Evolutionary conservation across 2,888 invertebrate species (phyloP).

Genomic region (Ichneumoninae sp.): DNA sequence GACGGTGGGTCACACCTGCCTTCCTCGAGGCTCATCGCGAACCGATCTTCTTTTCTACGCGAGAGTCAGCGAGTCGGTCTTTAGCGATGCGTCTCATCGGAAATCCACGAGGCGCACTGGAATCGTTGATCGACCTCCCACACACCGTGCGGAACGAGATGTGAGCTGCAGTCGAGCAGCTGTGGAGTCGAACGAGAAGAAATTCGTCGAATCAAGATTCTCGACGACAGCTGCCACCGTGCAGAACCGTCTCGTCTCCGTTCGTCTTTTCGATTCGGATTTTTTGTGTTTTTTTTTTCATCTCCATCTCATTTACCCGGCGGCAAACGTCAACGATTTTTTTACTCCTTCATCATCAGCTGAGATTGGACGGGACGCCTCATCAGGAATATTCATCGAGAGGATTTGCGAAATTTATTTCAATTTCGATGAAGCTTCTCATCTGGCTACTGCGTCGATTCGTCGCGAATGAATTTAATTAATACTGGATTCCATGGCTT

Average conservation of each 20-base stretch:
- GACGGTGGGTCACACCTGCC: conserved; percentile 63
- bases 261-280: conserved; percentile 44
- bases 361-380: conserved; percentile 32
- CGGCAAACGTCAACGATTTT: conserved; percentile 40
- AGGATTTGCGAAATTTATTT: conserved; percentile 56
- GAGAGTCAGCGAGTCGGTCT: conserved; percentile 22
- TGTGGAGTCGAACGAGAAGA: conserved; percentile 58
- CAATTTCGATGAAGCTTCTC: conserved; percentile 43
- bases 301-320: conserved; percentile 64
- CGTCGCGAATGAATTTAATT: conserved; percentile 36
- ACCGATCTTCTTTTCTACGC: conserved; percentile 38
- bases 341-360: conserved; percentile 51
- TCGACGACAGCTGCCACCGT: conserved; percentile 69
- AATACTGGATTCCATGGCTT: not conserved
- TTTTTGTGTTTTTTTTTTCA: conserved; percentile 49
- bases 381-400: conserved; percentile 62
- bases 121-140: conserved; percentile 67
- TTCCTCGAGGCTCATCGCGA: conserved; percentile 56
- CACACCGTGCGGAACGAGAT: conserved; percentile 64
- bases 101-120: conserved; percentile 40
- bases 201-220: conserved; percentile 67
- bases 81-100: conserved; percentile 48
- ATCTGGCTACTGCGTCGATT: conserved; percentile 29
- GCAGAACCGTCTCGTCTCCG: conserved; percentile 42
- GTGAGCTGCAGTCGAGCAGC: conserved; percentile 63